These are phyloP conservation scores for Lepidocyrtoides sp. DNA, from an alignment of 2,888 invertebrate genomes.

Conservation along the genomic window DNA sequence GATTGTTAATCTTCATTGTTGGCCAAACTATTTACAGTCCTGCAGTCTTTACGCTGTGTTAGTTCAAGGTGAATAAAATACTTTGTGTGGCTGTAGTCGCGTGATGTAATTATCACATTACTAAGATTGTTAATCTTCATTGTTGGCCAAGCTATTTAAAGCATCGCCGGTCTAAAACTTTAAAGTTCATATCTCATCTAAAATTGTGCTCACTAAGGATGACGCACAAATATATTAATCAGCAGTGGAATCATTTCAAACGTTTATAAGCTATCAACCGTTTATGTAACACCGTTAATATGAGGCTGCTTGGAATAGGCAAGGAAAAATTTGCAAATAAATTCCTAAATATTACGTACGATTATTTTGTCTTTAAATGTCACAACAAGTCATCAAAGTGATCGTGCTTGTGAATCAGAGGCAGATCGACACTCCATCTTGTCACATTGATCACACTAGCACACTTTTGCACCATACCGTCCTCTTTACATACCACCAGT, in stretches of 20 bases:
- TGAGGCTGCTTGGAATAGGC: neutral
- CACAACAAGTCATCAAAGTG: constrained; percentile 42
- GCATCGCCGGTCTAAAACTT: too few relatives aligned
- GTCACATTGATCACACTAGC: neutral
- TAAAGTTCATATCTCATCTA: too few relatives aligned
- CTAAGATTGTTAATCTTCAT: neutral
- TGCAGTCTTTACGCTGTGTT: neutral
- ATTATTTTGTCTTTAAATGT: constrained; percentile 79
- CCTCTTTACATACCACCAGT: neutral
- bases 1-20: neutral
- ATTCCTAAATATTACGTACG: neutral
- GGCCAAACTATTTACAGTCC: neutral
- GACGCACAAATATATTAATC: too few relatives aligned
- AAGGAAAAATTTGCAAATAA: neutral
- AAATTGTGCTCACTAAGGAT: too few relatives aligned
- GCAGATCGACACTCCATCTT: constrained; percentile 11
- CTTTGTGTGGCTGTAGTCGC: neutral
- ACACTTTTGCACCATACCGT: neutral
- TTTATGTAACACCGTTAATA: neutral
- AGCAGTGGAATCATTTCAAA: neutral
- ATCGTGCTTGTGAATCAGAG: neutral
- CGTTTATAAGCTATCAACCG: neutral
- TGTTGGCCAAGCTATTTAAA: neutral
- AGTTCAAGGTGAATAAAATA: neutral
- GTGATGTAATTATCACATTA: neutral